Evolutionary conservation across 2,113 vertebrate genomes (phyloP), one percentile per base, ranked within the genome.

Genomic region (Limnothrissa miodon): DNA sequence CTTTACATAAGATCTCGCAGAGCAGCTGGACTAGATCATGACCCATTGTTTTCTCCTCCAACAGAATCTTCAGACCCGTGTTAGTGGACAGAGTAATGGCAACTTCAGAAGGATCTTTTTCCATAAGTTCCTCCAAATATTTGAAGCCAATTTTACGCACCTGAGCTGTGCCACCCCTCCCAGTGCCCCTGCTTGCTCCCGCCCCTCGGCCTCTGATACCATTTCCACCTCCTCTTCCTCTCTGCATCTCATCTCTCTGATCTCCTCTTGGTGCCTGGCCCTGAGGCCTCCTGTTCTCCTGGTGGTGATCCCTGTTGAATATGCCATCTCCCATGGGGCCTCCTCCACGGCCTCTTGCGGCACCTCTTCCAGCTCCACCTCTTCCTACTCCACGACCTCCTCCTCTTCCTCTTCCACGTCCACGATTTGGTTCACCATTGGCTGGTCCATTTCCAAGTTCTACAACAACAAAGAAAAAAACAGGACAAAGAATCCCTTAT

Each of bases 1-100:
- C 97, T 92, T 94, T 97, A 83, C 53, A 92, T 85, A 99, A 90
- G 80, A 96, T 95, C 85, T 92, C 91, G 86, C 96, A 96, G 79
- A 99, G 45, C 0, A 99, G 93, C 78, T 97, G 94, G 0, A 97
- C 29, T 0, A 97, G 91, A 86, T 45, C 90, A 0, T 87, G 88
- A 59, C 95, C 93, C 94, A 98, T 95, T 39, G 7, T 79, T 6
- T 79, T 89, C 78, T 93, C 90, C 5, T 89, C 88, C 29, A 99
- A 92, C 83, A 96, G 87, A 17, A 92, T 89, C 29, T 91, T 90
- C 5, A 98, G 90, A 9, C 91, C 95, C 0, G 70, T 82, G 85
- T 90, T 89, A 29, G 93, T 93, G 44, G 96, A 95, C 51, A 99
- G 95, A 0, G 94, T 95, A 89, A 96, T 95, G 84, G 93, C 96